Conservation (phyloP, 2,888 invertebrate species). For the Pardosa pseudoannulata region DNA sequence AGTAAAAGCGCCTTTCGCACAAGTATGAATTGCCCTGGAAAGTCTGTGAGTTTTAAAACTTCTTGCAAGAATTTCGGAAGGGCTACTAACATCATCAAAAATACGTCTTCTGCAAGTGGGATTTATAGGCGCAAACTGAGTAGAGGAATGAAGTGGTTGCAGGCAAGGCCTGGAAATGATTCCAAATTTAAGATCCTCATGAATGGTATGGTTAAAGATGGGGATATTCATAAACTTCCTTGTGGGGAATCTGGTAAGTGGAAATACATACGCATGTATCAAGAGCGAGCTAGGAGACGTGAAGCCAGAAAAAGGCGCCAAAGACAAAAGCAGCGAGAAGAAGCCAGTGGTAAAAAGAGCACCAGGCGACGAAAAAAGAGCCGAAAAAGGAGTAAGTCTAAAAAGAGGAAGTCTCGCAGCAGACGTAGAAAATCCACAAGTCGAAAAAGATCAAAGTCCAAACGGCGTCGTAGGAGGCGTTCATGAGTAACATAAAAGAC, state of each 20-base stretch:
- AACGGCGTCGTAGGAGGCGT: neutral
- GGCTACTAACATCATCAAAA: too few relatives aligned
- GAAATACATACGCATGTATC: slow-evolving; percentile 44
- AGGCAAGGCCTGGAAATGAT: too few relatives aligned
- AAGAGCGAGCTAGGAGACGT: slow-evolving; percentile 25
- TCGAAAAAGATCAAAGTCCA: neutral
- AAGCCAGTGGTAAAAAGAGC: neutral
- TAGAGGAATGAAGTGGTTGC: too few relatives aligned
- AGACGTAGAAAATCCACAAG: neutral
- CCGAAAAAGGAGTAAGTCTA: neutral
- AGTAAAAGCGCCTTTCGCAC: too few relatives aligned
- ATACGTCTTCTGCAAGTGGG: too few relatives aligned
- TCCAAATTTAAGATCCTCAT: too few relatives aligned
- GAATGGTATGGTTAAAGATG: neutral
- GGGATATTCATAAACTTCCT: slow-evolving; percentile 9
- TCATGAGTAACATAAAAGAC: too few relatives aligned
- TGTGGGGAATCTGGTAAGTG: slow-evolving; percentile 39
- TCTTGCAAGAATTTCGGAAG: too few relatives aligned
- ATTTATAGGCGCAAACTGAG: too few relatives aligned
- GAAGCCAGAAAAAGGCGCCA: slow-evolving; percentile 23
- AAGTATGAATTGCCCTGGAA: too few relatives aligned
- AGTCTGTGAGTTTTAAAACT: too few relatives aligned
- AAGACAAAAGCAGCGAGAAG: slow-evolving; percentile 4
- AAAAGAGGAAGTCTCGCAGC: neutral
- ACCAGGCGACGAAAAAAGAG: neutral